Conservation (phyloP, 64 coral and sea anemone species). For the Actinia tenebrosa region DNA sequence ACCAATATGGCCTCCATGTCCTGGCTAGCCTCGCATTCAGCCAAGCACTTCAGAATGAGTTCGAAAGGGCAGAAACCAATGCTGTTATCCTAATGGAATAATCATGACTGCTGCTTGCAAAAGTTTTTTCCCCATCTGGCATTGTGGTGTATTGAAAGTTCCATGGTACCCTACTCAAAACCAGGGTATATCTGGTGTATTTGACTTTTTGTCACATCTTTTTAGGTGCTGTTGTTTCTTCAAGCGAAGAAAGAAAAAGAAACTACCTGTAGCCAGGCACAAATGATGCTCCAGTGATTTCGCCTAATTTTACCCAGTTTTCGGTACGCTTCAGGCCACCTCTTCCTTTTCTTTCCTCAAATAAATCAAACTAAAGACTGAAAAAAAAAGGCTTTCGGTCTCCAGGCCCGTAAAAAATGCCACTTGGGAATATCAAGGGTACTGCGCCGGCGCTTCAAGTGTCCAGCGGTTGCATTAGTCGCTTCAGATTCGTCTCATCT, state of each 20-base stretch:
- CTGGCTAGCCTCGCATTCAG: no score
- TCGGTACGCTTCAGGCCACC: background rate
- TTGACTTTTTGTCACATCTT: background rate
- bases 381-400: background rate
- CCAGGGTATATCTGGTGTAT: no score
- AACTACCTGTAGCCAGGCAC: conserved; percentile 54
- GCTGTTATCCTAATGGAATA: no score
- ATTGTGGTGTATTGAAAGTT: no score
- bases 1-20: no score
- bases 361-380: background rate
- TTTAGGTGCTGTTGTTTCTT: conserved; percentile 66
- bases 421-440: background rate
- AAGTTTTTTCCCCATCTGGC: no score
- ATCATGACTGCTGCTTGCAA: no score
- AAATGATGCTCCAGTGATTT: conserved; percentile 47
- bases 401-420: background rate
- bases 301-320: background rate
- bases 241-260: conserved; percentile 76
- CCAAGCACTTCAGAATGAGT: no score
- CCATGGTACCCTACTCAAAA: background rate
- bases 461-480: background rate
- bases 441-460: background rate
- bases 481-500: background rate
- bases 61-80: no score
- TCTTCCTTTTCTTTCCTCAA: background rate